Conservation (phyloP, 1,140 invertebrate species). For the Ceratina calcarata region DNA sequence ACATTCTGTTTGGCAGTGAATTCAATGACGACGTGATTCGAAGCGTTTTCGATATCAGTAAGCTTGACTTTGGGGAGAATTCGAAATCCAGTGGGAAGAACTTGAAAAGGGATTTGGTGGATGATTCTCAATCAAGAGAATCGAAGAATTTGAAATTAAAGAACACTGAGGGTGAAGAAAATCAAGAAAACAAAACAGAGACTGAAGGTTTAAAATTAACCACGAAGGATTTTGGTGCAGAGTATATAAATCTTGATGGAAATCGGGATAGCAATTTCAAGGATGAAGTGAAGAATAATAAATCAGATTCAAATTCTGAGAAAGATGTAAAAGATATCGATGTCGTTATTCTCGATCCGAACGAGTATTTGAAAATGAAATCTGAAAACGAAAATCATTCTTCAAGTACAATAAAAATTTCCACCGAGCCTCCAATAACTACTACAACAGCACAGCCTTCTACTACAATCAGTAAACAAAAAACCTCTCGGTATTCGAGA, state of each 20-base stretch:
- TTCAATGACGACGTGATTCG: conserved; percentile 17
- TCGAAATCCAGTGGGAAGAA: background rate
- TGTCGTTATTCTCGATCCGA: conserved; percentile 40
- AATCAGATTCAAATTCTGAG: background rate
- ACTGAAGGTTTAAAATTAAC: background rate
- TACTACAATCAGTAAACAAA: too few relatives aligned
- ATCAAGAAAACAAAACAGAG: background rate
- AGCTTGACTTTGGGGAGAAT: background rate
- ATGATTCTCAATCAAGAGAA: conserved; percentile 44
- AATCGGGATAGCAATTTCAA: background rate
- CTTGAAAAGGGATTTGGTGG: background rate
- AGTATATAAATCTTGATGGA: background rate
- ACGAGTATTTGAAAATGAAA: conserved; percentile 8
- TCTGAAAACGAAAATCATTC: background rate
- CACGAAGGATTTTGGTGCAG: conserved; percentile 8
- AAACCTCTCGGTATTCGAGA: too few relatives aligned
- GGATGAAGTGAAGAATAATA: background rate
- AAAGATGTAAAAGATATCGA: conserved; percentile 16
- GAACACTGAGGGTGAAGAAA: conserved; percentile 14
- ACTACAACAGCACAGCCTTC: conserved; percentile 1
- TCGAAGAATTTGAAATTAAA: conserved; percentile 44
- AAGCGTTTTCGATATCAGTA: conserved; percentile 2
- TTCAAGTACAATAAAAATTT: conserved; percentile 19
- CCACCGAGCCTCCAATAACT: background rate
- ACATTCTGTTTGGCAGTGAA: conserved; percentile 42